Conservation (phyloP, 2,888 invertebrate species). For the Sicus ferrugineus region DNA sequence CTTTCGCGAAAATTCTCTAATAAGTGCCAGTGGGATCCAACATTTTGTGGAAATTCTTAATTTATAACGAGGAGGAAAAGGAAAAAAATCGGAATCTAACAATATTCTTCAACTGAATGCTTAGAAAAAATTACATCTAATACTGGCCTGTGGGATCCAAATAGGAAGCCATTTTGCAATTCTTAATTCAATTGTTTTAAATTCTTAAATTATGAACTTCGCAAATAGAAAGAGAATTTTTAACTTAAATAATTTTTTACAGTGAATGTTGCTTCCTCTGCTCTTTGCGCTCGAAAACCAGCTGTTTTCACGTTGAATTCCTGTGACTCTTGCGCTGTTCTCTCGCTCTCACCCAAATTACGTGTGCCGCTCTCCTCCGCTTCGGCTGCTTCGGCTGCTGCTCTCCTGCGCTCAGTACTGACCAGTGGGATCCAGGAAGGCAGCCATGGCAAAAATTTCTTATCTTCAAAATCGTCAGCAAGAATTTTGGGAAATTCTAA, state of each 20-base stretch:
- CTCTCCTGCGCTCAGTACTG: slow-evolving; percentile 52
- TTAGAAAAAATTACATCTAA: no score
- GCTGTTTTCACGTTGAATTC: slow-evolving; percentile 32
- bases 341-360: slow-evolving; percentile 4
- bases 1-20: slow-evolving; percentile 40
- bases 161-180: slow-evolving; percentile 56
- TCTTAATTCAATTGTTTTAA: slow-evolving; percentile 18
- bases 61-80: not conserved
- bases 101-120: not conserved
- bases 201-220: slow-evolving; percentile 36
- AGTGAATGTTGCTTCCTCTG: slow-evolving; percentile 31
- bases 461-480: no score
- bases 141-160: slow-evolving; percentile 64
- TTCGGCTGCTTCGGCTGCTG: not conserved
- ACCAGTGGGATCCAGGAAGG: slow-evolving; percentile 63
- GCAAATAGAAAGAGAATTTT: slow-evolving; percentile 57
- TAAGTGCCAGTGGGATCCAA: slow-evolving; percentile 64
- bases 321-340: slow-evolving; percentile 1
- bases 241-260: slow-evolving; percentile 16
- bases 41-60: slow-evolving; percentile 49
- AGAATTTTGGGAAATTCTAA: no score
- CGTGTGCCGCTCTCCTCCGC: slow-evolving; percentile 12
- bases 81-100: slow-evolving; percentile 7
- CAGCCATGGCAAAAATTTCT: slow-evolving; percentile 49
- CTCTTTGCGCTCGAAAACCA: slow-evolving; percentile 17